Base-by-base conservation (phyloP, 2,797 vertebrate species). In the Pipistrellus nathusii region DNA sequence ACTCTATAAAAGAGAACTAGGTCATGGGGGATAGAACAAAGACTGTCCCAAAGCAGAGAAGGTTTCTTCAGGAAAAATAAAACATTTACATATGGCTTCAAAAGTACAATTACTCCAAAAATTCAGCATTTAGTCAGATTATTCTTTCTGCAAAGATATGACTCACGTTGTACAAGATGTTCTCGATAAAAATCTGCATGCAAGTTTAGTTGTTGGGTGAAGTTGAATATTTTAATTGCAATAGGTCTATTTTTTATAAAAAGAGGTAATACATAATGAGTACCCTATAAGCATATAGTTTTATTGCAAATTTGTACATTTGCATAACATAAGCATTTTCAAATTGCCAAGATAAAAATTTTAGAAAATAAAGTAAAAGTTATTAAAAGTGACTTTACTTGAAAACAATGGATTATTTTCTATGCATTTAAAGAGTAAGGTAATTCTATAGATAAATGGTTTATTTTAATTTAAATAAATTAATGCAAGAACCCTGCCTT, bases 181-280 rank as follows among this genome's bases (percentile, higher is more conserved):
- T 93, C 64, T 84, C 73, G 35, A 78, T 88, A 90, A 94, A 86
- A 76, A 81, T 72, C 30, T 89, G 11, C 46, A 62, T 82, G 21
- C 44, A 41, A 57, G 3, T 92, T 91, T 88, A 83, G 51, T 25
- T 93, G 17, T 85, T 88, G 8, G 25, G 3, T 81, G 25, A 88
- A 91, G 15, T 64, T 81, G 32, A 90, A 23, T 88, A 80, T 77
- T 86, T 93, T 82, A 68, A 96, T 51, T 92, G 38, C 5, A 66
- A 62, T 55, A 84, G 10, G 6, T 46, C 11, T 75, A 5, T 53
- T 93, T 80, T 75, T 84, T 41, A 83, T 32, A 83, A 20, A 91
- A 83, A 82, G 8, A 30, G 51, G 11, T 32, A 17, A 84, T 38
- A 76, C 4, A 12, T 59, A 88, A n/a, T 69, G 57, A 85, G 3